A percentile compares a stretch with the other conserved stretches of the same genome.
These are phyloP conservation scores for Steinernema scapterisci DNA, from an alignment of 2,888 invertebrate genomes.

Conservation along the genomic window DNA sequence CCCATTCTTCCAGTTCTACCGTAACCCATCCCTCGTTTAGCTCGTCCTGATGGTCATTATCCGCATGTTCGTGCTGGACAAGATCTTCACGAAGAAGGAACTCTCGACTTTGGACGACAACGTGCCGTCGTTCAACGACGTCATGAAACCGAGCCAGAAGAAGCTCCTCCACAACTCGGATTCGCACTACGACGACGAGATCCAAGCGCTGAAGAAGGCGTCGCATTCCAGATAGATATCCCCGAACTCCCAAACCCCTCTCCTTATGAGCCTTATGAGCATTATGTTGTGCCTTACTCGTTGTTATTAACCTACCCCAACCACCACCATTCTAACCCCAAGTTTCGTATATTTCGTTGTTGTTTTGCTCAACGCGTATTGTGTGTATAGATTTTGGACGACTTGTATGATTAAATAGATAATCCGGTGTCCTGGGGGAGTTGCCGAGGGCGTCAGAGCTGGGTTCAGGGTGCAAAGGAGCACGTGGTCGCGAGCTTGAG, in stretches of 20 bases:
- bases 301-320: too few relatives aligned
- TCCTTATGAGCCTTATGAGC: not conserved
- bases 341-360: conserved; percentile 14
- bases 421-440: not conserved
- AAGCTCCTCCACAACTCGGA: conserved; percentile 27
- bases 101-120: conserved; percentile 49
- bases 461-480: too few relatives aligned
- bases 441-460: too few relatives aligned
- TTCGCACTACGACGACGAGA: conserved; percentile 27
- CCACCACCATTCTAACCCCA: too few relatives aligned
- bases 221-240: not conserved
- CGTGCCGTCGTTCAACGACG: conserved; percentile 41
- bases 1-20: not conserved
- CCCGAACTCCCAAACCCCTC: too few relatives aligned
- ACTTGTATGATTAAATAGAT: conserved; percentile 29
- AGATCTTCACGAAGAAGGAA: conserved; percentile 47
- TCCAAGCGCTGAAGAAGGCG: conserved; percentile 29
- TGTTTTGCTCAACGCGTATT: conserved; percentile 19
- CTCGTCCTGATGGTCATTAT: conserved; percentile 38
- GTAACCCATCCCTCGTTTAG: conserved; percentile 8
- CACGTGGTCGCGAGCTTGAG: too few relatives aligned
- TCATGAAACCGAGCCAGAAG: conserved; percentile 38
- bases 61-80: conserved; percentile 41
- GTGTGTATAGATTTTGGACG: conserved; percentile 12
- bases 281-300: not conserved